phyloP scores from a whole-genome alignment of 2,113 vertebrate genomes.

The Cyprinodon variegatus region DNA sequence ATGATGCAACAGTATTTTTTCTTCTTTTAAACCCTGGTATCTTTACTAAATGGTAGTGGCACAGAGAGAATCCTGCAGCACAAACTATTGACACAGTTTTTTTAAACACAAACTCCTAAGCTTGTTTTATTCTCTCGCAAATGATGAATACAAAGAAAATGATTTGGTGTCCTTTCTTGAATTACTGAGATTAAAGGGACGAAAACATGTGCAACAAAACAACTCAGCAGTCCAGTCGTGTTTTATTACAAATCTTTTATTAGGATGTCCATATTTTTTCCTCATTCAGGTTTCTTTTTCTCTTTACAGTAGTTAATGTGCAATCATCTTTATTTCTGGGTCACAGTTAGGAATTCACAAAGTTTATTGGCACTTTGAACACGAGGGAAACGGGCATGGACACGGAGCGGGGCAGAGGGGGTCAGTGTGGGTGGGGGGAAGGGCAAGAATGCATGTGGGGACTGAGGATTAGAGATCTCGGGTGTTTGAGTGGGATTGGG shows the following conservation, averaged over 20 bases:
- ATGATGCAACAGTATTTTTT: too few species aligned
- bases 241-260: conserved; percentile 88
- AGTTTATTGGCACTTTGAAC: conserved; percentile 89
- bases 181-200: too few species aligned
- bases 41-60: too few species aligned
- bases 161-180: too few species aligned
- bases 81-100: too few species aligned
- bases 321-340: conserved; percentile 86
- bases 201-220: background rate
- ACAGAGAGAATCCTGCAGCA: too few species aligned
- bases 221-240: conserved; percentile 23
- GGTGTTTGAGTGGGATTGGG: conserved; percentile 26
- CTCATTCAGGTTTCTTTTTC: conserved; percentile 82
- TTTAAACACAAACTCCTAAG: too few species aligned
- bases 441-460: conserved; percentile 1
- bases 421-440: conserved; percentile 1
- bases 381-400: conserved; percentile 80
- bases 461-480: conserved; percentile 25
- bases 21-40: too few species aligned
- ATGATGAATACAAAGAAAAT: too few species aligned
- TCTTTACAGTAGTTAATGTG: conserved; percentile 92
- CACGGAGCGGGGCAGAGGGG: conserved; percentile 40
- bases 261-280: conserved; percentile 80
- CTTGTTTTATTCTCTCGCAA: too few species aligned
- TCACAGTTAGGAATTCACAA: conserved; percentile 86